Conservation (phyloP, 1,140 invertebrate genomes). For the Whitmania pigra region DNA sequence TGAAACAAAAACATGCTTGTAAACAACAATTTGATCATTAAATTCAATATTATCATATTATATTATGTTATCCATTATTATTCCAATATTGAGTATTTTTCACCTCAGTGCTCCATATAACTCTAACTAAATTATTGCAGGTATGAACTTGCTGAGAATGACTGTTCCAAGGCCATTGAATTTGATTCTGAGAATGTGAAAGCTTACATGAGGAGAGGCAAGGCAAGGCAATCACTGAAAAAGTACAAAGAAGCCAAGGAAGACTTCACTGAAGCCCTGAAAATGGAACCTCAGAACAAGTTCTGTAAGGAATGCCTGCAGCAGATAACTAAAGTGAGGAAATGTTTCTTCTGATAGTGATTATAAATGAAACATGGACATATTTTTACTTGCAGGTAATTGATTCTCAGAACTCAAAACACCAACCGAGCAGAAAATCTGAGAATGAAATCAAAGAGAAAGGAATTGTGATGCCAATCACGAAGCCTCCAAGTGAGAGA, state of each 20-base stretch:
- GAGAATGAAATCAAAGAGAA: neutral
- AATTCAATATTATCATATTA: too few relatives aligned
- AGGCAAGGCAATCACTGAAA: slow-evolving; percentile 7
- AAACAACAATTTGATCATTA: too few relatives aligned
- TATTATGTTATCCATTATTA: too few relatives aligned
- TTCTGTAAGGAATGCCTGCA: neutral
- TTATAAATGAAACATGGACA: too few relatives aligned
- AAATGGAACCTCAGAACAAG: slow-evolving; percentile 10
- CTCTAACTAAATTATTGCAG: neutral
- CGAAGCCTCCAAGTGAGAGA: neutral
- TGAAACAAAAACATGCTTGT: too few relatives aligned
- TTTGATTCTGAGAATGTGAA: slow-evolving; percentile 11
- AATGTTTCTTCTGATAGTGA: too few relatives aligned
- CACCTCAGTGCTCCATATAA: too few relatives aligned
- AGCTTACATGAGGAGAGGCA: neutral
- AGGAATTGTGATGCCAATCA: neutral
- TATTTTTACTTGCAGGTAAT: too few relatives aligned
- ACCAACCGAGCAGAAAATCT: neutral
- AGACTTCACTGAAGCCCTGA: slow-evolving; percentile 14
- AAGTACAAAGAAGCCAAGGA: slow-evolving; percentile 3
- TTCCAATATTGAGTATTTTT: too few relatives aligned
- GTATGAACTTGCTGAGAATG: slow-evolving; percentile 2
- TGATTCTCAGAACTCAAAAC: neutral
- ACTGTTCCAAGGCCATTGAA: slow-evolving; percentile 9
- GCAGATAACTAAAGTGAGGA: neutral